phyloP scores from a whole-genome alignment of 1,140 invertebrate genomes.

The Venustaconcha ellipsiformis region DNA sequence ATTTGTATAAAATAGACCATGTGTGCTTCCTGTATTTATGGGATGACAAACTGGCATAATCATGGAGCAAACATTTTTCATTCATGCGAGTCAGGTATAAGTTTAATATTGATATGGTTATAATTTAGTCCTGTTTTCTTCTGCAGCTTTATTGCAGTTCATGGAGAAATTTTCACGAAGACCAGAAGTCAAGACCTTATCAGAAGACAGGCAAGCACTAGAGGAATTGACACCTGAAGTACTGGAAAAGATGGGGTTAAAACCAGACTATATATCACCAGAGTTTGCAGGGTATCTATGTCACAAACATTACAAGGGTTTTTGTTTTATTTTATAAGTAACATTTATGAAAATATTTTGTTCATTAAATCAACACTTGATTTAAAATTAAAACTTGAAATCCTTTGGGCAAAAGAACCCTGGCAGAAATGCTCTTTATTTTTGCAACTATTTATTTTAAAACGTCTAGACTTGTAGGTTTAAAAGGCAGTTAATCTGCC shows the following conservation, averaged over 20 bases:
- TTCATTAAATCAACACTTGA: neutral
- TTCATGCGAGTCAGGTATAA: neutral
- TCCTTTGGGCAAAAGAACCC: neutral
- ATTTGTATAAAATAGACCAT: neutral
- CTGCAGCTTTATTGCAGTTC: constrained; percentile 81
- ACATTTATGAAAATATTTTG: neutral
- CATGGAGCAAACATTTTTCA: neutral
- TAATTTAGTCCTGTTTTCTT: constrained; percentile 18
- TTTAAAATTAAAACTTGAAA: neutral
- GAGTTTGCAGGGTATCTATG: constrained; percentile 71
- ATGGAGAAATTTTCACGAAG: constrained; percentile 77
- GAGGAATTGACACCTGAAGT: constrained; percentile 76
- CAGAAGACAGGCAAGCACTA: constrained; percentile 76
- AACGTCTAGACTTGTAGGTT: neutral
- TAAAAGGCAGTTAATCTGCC: neutral
- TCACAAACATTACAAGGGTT: too few relatives aligned
- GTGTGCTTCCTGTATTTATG: neutral
- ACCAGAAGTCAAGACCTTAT: constrained; percentile 75
- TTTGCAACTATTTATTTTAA: constrained; percentile 14
- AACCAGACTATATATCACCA: constrained; percentile 59
- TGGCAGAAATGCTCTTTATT: constrained; percentile 5
- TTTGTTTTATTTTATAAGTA: too few relatives aligned
- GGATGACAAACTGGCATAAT: neutral
- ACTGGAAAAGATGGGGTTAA: constrained; percentile 71
- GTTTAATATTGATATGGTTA: neutral